Base-by-base conservation (phyloP, 2,888 invertebrate species). In the Chorisops tibialis region DNA sequence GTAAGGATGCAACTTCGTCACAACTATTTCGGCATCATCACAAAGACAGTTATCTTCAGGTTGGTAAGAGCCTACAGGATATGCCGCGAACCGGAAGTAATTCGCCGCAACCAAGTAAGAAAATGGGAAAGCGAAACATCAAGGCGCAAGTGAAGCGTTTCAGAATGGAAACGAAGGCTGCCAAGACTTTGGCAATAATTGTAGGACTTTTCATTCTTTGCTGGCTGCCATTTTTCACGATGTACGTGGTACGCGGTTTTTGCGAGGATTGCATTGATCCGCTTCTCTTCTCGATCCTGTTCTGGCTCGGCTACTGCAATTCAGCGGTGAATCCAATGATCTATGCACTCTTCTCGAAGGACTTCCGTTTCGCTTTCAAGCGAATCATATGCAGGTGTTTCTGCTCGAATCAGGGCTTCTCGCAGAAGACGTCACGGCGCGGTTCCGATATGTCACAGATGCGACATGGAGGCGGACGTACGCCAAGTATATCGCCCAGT, bases 251-350 rank as follows among this genome's bases (percentile, higher is more conserved):
- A 60, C 83, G 93, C 11, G 95, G 94, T 0, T 96, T 93, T 75
- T 93, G 92, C 74, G 87, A 85, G 45, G 84, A 88, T 64, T 94
- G 94, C 77, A 92, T 95, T 39, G 87, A 90, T 66, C 87, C 88
- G 1, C 81, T 93, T 62, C 82, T 94, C 61, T 96, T 96, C 81
- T 92, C 93, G 11, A 85, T 96, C 24, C 85, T 96, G 18, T 96
- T 97, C 80, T 98, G 97, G 96, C 82, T 98, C 66, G 98, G 97
- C 1, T 97, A 97, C 80, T 94, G 95, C 80, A 97, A 97, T 79
- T 94, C 94, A 1, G 96, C 96, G 4, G 89, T 96, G 68, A 97
- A 96, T 76, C 96, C 96, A 0, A 87, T 93, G 74, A 94, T 96
- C 67, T 96, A 96, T 78, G 96, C 95, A 4, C 82, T 95, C 63